Evolutionary conservation across 2,797 vertebrate species (phyloP).

Genomic region (Steatocranus sp.): DNA sequence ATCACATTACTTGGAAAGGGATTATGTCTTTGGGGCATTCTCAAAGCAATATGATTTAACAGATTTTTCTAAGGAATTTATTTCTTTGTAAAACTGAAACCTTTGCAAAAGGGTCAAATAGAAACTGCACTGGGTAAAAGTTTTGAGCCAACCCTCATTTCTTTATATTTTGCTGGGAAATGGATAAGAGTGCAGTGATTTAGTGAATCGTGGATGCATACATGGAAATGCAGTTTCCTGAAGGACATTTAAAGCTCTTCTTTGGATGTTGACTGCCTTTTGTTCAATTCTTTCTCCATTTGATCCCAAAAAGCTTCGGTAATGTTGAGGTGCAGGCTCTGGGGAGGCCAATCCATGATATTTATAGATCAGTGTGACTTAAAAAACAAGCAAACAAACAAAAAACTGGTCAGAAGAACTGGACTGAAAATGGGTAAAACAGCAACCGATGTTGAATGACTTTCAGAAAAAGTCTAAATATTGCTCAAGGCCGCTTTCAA

Average conservation of each 20-base stretch:
- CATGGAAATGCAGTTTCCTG: not conserved
- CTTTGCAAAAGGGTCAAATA: not conserved
- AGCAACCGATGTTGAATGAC: not conserved
- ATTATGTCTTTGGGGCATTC: not conserved
- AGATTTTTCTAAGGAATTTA: not conserved
- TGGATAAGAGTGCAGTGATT: not conserved
- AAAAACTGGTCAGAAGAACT: not conserved
- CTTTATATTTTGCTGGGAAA: not conserved
- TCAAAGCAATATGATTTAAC: constrained; percentile 4
- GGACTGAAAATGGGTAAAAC: not conserved
- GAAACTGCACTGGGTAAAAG: not conserved
- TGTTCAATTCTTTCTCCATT: not conserved
- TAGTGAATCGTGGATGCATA: not conserved
- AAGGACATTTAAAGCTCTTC: not conserved
- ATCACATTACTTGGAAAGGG: not conserved
- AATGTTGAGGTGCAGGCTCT: not conserved
- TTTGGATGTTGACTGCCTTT: not conserved
- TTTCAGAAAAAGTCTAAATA: not conserved
- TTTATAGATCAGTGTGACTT: not conserved
- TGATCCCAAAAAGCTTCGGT: not conserved
- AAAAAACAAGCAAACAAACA: not conserved
- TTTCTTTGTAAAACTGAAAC: not conserved
- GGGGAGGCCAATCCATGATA: not conserved
- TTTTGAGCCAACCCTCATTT: not conserved
- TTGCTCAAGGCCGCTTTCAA: not conserved